Percentiles rank a stretch among this genome's conserved stretches.
These are phyloP conservation scores for Smutsia gigantea DNA, from an alignment of 2,797 vertebrate genomes.

Conservation along the genomic window DNA sequence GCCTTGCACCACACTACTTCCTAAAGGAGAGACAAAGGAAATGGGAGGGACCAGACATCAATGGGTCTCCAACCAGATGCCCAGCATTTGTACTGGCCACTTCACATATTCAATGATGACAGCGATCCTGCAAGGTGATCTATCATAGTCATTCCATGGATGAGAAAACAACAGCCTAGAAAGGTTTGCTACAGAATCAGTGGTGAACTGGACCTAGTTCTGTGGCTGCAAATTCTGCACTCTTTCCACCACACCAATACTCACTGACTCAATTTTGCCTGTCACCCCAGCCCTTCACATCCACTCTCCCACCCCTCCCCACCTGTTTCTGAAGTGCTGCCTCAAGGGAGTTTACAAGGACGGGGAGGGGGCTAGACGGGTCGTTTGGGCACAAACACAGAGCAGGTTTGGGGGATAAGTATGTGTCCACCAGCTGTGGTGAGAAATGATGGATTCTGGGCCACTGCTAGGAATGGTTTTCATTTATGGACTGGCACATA, in stretches of 20 bases:
- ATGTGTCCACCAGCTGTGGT: background rate
- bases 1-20: background rate
- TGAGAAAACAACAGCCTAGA: background rate
- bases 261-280: background rate
- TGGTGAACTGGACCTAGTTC: background rate
- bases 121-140: background rate
- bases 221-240: background rate
- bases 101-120: background rate
- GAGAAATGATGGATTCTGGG: background rate
- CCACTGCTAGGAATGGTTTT: background rate
- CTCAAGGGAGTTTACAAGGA: background rate
- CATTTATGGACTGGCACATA: rapidly evolving
- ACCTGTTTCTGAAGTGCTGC: background rate
- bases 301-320: background rate
- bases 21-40: background rate
- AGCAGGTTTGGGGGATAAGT: background rate
- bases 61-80: background rate
- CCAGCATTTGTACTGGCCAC: background rate
- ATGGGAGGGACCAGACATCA: background rate
- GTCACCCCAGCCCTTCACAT: background rate
- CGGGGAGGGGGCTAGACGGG: background rate
- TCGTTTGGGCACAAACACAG: background rate
- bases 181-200: background rate
- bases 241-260: background rate
- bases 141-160: background rate